These are phyloP conservation scores for Aramus guarauna DNA, from an alignment of 2,113 vertebrate genomes.

Conservation along the genomic window DNA sequence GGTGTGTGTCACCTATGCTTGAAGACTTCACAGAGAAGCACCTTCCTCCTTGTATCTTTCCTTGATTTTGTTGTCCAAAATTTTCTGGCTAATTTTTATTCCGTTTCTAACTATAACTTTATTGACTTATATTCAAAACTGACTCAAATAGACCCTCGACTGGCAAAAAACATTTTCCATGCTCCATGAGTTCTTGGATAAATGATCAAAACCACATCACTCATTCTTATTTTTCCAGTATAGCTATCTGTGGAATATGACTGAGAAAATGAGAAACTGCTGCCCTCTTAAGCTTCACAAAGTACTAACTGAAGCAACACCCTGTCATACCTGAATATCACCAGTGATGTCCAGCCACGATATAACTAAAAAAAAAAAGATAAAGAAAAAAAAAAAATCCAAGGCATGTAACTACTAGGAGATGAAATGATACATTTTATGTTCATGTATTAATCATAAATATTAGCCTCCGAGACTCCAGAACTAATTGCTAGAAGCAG, in stretches of 20 bases:
- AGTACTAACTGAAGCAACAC: background rate
- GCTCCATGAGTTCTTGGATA: background rate
- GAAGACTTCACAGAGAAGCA: background rate
- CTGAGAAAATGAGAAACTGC: background rate
- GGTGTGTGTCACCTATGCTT: background rate
- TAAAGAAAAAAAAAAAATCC: background rate
- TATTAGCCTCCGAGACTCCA: background rate
- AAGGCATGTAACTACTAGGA: background rate
- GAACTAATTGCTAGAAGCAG: background rate
- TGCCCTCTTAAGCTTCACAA: background rate
- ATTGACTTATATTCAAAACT: background rate
- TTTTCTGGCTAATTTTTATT: background rate
- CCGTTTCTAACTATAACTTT: background rate
- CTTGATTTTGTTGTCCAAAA: background rate
- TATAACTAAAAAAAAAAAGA: background rate
- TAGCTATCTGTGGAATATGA: background rate
- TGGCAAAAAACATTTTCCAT: background rate
- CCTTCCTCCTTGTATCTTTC: background rate
- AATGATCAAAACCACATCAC: background rate
- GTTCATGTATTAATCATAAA: background rate
- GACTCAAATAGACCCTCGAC: background rate
- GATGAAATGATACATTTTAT: background rate
- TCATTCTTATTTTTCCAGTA: background rate
- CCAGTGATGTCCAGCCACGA: background rate
- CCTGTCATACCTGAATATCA: background rate